Evolutionary conservation across 2,113 vertebrate genomes (phyloP), one percentile per base, ranked within the genome.

Genomic region (Chaetura pelagica): DNA sequence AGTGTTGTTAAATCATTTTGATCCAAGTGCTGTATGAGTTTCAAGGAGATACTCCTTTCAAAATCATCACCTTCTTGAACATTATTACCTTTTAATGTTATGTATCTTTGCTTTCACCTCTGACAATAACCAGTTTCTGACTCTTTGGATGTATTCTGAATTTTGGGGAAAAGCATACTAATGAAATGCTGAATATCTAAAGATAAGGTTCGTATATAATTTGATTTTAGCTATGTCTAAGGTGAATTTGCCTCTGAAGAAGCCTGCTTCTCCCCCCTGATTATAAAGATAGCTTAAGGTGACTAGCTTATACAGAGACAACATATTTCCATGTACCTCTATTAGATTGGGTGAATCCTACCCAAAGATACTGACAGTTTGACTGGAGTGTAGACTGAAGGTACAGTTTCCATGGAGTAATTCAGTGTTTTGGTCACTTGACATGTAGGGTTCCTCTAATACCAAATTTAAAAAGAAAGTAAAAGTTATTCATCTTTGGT

Each of bases 1-100:
- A 61, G 71, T 20, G 21, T 35, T 87, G 61, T 78, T 92, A 95
- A 90, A 86, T 94, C 75, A 67, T 91, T 89, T 85, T 95, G 52
- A 90, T 86, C 83, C 13, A 75, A 92, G 72, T 46, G 34, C n/a
- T 74, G 3, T 46, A 26, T 21, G 48, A 89, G 55, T 71, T 88
- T 81, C 52, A 90, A 88, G 58, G 34, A 94, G 64, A 71, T 76
- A 59, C 10, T 76, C n/a, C 22, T 27, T 64, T 84, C 40, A 77
- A 84, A 91, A 89, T 72, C 20, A 42, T 27, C 35, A 51, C 32
- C 58, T 32, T 20, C 54, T 77, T 67, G 68, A 80, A 49, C 87
- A 46, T 8, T 69, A 23, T 72, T 93, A 34, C 44, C 15, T 94
- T 83, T 15, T 91, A 30, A 48, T 58, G 8, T 57, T 58, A 23